phyloP scores from a whole-genome alignment of 2,113 vertebrate genomes.

The Corythoichthys intestinalis region DNA sequence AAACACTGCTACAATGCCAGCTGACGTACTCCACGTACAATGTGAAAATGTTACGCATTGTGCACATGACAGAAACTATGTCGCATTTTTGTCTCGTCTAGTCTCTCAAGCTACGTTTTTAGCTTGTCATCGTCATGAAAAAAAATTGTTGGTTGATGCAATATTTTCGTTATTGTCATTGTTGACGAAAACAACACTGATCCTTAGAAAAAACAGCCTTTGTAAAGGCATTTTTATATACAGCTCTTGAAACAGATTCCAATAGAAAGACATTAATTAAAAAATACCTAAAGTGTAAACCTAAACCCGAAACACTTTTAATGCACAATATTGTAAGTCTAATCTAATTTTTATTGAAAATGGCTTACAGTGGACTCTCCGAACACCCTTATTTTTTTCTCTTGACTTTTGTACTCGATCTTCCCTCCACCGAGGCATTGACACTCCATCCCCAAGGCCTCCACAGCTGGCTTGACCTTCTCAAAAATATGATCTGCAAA shows the following conservation, averaged over 20 bases:
- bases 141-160: no score
- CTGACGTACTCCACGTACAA: no score
- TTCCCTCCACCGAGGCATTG: constrained; percentile 86
- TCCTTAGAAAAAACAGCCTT: no score
- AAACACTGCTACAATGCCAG: no score
- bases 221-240: neutral
- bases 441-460: constrained; percentile 80
- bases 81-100: no score
- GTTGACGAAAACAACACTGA: no score
- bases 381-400: constrained; percentile 83
- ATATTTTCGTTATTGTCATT: no score
- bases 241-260: neutral
- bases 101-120: no score
- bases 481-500: constrained; percentile 87
- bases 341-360: neutral
- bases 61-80: no score
- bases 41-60: no score
- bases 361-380: constrained; percentile 83
- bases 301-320: neutral
- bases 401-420: constrained; percentile 81
- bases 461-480: constrained; percentile 78
- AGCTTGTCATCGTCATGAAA: no score
- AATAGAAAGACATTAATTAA: neutral
- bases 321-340: neutral
- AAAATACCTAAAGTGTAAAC: no score